These are phyloP conservation scores for Trichoplusia ni DNA, from an alignment of 1,140 invertebrate species.

Conservation along the genomic window DNA sequence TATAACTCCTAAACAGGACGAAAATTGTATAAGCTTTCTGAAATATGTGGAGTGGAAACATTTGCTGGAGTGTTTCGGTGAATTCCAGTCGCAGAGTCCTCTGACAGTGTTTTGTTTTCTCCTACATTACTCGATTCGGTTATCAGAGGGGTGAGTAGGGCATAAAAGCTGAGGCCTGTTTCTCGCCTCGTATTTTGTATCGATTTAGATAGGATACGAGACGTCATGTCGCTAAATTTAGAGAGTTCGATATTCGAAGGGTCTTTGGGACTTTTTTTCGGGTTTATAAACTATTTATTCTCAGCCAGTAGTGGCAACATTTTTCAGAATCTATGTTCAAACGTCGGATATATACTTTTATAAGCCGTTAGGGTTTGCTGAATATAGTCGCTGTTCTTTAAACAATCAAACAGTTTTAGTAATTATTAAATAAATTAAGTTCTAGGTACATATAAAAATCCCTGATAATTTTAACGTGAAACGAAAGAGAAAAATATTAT, in stretches of 20 bases:
- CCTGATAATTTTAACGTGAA: no score
- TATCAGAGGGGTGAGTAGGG: conserved; percentile 3
- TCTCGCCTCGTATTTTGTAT: conserved; percentile 10
- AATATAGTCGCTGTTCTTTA: no score
- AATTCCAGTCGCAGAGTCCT: conserved; percentile 1
- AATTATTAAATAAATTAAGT: no score
- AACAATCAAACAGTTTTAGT: no score
- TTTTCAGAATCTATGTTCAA: no score
- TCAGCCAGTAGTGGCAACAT: no score
- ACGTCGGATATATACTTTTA: not conserved
- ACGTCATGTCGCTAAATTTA: conserved; percentile 10
- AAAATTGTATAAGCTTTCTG: conserved; percentile 23
- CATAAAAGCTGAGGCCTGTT: conserved; percentile 14
- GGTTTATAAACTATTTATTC: no score
- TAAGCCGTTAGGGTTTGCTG: not conserved
- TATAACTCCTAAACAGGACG: conserved; percentile 4
- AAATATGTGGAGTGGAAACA: conserved; percentile 13
- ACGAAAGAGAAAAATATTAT: no score
- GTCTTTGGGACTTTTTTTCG: conserved; percentile 8
- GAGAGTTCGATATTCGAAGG: conserved; percentile 3
- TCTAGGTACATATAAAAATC: no score
- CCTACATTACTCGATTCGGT: conserved; percentile 15
- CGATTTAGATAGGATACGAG: conserved; percentile 12
- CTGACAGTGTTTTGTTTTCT: conserved; percentile 15
- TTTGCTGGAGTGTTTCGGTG: not conserved